phyloP scores from a whole-genome alignment of 2,888 invertebrate genomes.

The Agrotis exclamationis region DNA sequence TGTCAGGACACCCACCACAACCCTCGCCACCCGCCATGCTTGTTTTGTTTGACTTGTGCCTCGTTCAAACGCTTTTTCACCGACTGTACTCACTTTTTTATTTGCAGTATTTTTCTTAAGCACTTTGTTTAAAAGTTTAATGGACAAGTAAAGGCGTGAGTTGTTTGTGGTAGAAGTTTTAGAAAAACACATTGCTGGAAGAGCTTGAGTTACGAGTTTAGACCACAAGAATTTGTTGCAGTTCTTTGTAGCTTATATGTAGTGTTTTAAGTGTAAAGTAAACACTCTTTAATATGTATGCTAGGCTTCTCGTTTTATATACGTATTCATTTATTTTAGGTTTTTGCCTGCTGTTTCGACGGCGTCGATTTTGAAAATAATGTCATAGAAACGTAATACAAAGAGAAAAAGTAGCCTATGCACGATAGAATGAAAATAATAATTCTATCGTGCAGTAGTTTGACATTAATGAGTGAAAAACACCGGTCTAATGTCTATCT shows the following conservation, averaged over 20 bases:
- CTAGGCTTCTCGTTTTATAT: too few relatives aligned
- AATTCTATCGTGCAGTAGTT: too few relatives aligned
- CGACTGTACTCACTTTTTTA: constrained; percentile 31
- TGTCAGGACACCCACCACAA: constrained; percentile 65
- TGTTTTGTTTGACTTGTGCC: constrained; percentile 65
- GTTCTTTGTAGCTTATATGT: constrained; percentile 6
- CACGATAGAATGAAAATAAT: too few relatives aligned
- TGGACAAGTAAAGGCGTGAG: constrained; percentile 26
- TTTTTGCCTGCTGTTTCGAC: too few relatives aligned
- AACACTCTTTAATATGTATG: too few relatives aligned
- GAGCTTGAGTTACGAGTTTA: constrained; percentile 35
- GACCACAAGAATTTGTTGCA: constrained; percentile 20
- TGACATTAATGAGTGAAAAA: too few relatives aligned
- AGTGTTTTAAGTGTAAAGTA: too few relatives aligned
- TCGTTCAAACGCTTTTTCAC: constrained; percentile 57
- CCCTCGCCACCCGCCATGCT: constrained; percentile 28
- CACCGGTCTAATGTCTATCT: too few relatives aligned
- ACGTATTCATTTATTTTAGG: too few relatives aligned
- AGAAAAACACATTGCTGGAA: constrained; percentile 20
- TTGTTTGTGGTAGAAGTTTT: constrained; percentile 43
- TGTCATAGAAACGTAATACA: too few relatives aligned
- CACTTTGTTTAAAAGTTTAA: constrained; percentile 42
- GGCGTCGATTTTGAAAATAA: too few relatives aligned
- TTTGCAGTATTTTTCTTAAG: constrained; percentile 43
- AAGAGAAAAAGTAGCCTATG: too few relatives aligned